Conservation (phyloP, 2,888 invertebrate species). For the Meloe dianella region DNA sequence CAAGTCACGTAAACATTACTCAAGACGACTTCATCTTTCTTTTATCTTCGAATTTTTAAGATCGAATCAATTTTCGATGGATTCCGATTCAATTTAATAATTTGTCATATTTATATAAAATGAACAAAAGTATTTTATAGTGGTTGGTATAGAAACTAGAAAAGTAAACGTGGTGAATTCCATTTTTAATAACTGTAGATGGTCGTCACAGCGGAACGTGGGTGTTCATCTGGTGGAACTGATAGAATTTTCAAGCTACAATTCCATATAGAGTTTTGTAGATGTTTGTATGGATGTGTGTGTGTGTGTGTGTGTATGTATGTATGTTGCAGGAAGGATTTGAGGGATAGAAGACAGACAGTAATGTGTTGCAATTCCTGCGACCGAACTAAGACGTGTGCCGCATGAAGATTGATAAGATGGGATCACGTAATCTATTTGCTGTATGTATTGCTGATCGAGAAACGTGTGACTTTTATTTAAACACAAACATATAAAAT, state of each 20-base stretch:
- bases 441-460: conserved; percentile 52
- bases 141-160: neutral
- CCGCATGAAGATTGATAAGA: conserved; percentile 51
- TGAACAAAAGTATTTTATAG: neutral
- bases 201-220: conserved; percentile 6
- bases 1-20: conserved; percentile 7
- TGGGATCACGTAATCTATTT: conserved; percentile 61
- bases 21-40: conserved; percentile 7
- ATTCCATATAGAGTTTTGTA: conserved; percentile 32
- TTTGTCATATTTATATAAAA: neutral
- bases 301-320: conserved; percentile 17
- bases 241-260: conserved; percentile 44
- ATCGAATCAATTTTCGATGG: neutral
- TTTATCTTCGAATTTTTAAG: conserved; percentile 1
- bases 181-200: conserved; percentile 7
- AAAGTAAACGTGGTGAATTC: neutral
- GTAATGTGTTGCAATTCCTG: conserved; percentile 56
- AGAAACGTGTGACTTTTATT: conserved; percentile 51
- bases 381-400: conserved; percentile 51
- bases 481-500: conserved; percentile 49
- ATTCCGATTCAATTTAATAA: neutral
- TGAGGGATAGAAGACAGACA: conserved; percentile 35
- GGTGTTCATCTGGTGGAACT: conserved; percentile 45
- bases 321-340: conserved; percentile 8
- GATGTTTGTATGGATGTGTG: conserved; percentile 24